Conservation (phyloP, 2,797 vertebrate species). For the Acanthis flammea region DNA sequence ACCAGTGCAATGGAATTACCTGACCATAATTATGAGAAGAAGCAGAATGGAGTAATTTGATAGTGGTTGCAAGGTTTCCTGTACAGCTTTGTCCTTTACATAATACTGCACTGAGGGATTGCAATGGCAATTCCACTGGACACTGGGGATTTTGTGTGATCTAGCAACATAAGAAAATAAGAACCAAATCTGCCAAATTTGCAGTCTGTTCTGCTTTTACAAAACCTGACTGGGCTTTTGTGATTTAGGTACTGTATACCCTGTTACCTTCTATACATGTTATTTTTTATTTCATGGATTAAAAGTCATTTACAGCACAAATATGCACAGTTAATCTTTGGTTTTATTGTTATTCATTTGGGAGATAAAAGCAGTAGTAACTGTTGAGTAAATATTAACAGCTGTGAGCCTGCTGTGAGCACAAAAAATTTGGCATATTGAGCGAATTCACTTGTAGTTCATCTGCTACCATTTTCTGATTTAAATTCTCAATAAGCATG, state of each 20-base stretch:
- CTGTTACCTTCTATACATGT: neutral
- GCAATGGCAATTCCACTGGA: neutral
- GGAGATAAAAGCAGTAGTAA: conserved; percentile 47
- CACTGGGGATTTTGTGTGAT: neutral
- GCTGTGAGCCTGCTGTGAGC: conserved; percentile 31
- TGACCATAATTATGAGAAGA: neutral
- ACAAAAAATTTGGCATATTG: conserved; percentile 27
- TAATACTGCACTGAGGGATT: neutral
- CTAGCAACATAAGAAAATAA: neutral
- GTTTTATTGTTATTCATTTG: conserved; percentile 32
- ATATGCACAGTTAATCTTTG: neutral
- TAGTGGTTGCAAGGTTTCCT: neutral
- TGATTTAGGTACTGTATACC: neutral
- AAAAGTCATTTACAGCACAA: neutral
- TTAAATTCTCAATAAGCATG: conserved; percentile 27
- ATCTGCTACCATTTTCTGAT: conserved; percentile 37
- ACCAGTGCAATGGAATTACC: neutral
- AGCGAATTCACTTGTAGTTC: conserved; percentile 32
- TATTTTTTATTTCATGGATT: neutral
- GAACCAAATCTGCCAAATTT: neutral
- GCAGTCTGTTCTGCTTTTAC: neutral
- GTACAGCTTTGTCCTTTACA: neutral
- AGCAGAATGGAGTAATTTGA: neutral
- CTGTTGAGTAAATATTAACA: conserved; percentile 61
- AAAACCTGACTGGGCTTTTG: neutral